Percentiles rank a stretch among this genome's conserved stretches.
phyloP scores from a whole-genome alignment of 2,797 vertebrate genomes.

The Cyprinodon diabolis region DNA sequence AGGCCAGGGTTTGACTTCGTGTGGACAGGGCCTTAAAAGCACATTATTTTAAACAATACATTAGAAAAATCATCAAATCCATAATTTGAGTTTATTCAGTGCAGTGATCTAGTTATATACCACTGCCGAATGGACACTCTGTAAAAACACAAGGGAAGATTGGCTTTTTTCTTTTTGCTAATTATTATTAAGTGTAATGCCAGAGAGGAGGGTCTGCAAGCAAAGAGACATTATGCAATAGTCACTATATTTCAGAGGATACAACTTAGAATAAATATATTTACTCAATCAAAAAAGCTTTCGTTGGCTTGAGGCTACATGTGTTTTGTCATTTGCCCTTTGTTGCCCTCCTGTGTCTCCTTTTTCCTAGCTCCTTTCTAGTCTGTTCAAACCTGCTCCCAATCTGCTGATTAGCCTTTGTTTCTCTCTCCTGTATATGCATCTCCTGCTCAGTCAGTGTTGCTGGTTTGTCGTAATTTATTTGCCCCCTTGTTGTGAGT shows the following conservation, averaged over 20 bases:
- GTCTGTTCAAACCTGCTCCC: too few relatives aligned
- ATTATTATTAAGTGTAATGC: constrained; percentile 51
- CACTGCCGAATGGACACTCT: constrained; percentile 6
- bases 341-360: too few relatives aligned
- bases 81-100: neutral
- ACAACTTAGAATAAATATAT: constrained; percentile 9
- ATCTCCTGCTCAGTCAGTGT: too few relatives aligned
- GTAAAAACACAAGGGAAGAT: constrained; percentile 1
- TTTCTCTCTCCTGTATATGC: too few relatives aligned
- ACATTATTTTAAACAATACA: neutral
- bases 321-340: neutral
- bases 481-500: too few relatives aligned
- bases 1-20: too few relatives aligned
- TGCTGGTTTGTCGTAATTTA: too few relatives aligned
- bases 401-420: too few relatives aligned
- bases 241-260: neutral
- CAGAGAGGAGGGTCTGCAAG: constrained; percentile 18
- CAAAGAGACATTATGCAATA: constrained; percentile 14
- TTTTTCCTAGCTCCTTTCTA: too few relatives aligned
- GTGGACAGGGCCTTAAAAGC: too few relatives aligned
- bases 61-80: neutral
- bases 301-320: neutral
- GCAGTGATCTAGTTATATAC: constrained; percentile 1
- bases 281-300: constrained; percentile 7
- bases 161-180: constrained; percentile 29